These are phyloP conservation scores for Diabrotica balteata DNA, from an alignment of 2,888 invertebrate species.

Conservation along the genomic window DNA sequence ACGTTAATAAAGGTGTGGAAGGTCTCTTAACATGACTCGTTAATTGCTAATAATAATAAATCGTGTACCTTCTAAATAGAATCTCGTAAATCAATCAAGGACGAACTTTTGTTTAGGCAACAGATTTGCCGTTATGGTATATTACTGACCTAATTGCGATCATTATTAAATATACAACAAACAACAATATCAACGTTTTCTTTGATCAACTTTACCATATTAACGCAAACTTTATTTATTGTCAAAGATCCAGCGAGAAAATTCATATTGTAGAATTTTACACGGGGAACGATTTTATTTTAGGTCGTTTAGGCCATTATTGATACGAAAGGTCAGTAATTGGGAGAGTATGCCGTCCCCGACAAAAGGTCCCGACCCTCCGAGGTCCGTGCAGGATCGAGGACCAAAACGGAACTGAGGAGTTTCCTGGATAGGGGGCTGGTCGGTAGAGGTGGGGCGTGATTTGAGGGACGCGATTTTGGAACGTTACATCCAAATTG, in stretches of 20 bases:
- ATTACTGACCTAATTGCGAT: neutral
- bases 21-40: no score
- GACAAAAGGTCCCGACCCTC: slow-evolving; percentile 10
- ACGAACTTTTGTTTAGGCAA: slow-evolving; percentile 1
- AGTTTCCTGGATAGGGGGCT: slow-evolving; percentile 12
- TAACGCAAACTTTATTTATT: neutral
- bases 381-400: slow-evolving; percentile 18
- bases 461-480: neutral
- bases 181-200: neutral
- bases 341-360: neutral
- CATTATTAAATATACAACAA: slow-evolving; percentile 3
- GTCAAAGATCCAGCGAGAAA: no score
- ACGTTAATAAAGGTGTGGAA: no score
- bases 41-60: no score
- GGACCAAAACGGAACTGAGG: slow-evolving; percentile 25
- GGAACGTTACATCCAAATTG: neutral
- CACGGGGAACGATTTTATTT: neutral
- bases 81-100: neutral
- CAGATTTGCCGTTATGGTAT: neutral
- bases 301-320: neutral
- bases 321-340: slow-evolving; percentile 14
- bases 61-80: no score
- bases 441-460: slow-evolving; percentile 10
- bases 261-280: no score
- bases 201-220: neutral